Evolutionary conservation across 2,113 vertebrate genomes (phyloP).

Genomic region (Trogon surrucura): DNA sequence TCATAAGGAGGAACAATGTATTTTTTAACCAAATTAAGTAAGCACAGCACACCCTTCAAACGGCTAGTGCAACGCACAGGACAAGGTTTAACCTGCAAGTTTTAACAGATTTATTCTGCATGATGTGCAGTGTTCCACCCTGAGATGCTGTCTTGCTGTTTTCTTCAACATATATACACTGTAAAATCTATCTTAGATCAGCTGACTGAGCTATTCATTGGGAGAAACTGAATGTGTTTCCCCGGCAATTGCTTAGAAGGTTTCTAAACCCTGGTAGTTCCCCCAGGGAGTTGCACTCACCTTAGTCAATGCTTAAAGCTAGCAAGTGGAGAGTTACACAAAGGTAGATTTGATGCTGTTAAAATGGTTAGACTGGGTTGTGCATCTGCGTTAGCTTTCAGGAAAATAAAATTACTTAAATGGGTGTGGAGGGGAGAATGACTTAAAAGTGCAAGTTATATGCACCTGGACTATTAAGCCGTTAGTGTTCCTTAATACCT

Average conservation of each 20-base stretch:
- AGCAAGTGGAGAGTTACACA: background rate
- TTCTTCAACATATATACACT: background rate
- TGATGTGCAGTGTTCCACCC: background rate
- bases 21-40: background rate
- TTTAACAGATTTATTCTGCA: background rate
- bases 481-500: slow-evolving; percentile 22
- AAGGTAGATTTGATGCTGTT: background rate
- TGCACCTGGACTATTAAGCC: background rate
- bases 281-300: background rate
- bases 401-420: background rate
- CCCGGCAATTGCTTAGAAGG: background rate
- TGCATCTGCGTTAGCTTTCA: slow-evolving; percentile 8
- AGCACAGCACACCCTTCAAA: background rate
- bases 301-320: background rate
- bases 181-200: background rate
- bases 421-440: background rate
- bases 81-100: background rate
- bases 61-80: background rate
- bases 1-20: background rate
- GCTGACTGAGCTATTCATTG: background rate
- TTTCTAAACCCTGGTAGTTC: background rate
- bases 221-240: background rate
- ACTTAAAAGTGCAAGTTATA: background rate
- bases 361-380: background rate
- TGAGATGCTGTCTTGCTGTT: background rate